phyloP scores from a whole-genome alignment of 1,140 invertebrate genomes.

The Bombus sibiricus region DNA sequence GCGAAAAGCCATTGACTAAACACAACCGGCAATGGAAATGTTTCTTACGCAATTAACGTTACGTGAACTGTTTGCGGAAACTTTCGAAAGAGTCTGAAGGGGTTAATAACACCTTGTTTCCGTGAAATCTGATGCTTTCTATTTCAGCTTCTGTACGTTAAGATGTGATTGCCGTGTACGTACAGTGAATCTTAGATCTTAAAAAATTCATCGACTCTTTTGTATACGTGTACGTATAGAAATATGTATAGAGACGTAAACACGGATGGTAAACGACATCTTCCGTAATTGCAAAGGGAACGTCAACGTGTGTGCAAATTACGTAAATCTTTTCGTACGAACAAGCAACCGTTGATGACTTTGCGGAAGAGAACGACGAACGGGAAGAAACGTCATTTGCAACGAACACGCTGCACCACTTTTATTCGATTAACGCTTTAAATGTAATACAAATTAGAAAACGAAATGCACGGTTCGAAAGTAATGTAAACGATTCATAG shows the following conservation, averaged over 20 bases:
- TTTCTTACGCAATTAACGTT: constrained; percentile 45
- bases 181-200: too few relatives aligned
- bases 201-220: not conserved
- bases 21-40: constrained; percentile 15
- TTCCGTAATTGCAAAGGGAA: not conserved
- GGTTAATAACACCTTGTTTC: constrained; percentile 11
- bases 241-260: not conserved
- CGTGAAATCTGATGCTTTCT: not conserved
- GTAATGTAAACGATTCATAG: not conserved
- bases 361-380: not conserved
- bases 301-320: not conserved
- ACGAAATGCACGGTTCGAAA: not conserved
- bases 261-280: not conserved
- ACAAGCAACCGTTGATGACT: constrained; percentile 13
- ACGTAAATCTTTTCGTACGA: not conserved
- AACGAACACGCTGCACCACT: not conserved
- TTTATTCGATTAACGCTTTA: constrained; percentile 15
- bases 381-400: not conserved
- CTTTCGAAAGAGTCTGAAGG: constrained; percentile 13
- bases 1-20: constrained; percentile 34
- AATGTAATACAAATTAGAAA: constrained; percentile 17
- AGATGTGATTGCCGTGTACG: not conserved
- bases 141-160: not conserved
- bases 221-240: not conserved
- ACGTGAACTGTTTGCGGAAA: constrained; percentile 31